These are phyloP conservation scores for Petrosia ficiformis DNA, from an alignment of 37 sponge, comb jelly and placozoan genomes.

Conservation along the genomic window DNA sequence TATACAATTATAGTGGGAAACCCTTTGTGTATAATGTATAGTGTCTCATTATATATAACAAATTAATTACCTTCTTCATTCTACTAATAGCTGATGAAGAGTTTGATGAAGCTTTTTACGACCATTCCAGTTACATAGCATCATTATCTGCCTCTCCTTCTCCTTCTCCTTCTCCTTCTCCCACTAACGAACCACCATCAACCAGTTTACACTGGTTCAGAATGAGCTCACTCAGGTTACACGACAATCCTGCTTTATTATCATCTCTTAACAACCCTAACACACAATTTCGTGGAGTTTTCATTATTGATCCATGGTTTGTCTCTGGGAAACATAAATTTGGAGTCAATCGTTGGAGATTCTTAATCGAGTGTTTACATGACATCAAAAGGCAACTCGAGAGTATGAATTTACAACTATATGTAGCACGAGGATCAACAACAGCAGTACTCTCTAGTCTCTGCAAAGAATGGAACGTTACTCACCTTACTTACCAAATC, in stretches of 20 bases:
- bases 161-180: too few species aligned
- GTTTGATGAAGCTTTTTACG: too few species aligned
- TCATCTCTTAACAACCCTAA: slow-evolving; percentile 8
- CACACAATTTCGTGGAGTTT: slow-evolving; percentile 39
- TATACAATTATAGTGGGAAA: too few species aligned
- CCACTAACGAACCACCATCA: not conserved
- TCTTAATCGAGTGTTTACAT: slow-evolving; percentile 58
- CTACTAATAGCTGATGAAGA: too few species aligned
- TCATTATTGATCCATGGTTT: slow-evolving; percentile 66
- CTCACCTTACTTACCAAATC: slow-evolving; percentile 34
- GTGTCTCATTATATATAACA: too few species aligned
- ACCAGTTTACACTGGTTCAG: slow-evolving; percentile 59
- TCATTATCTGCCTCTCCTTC: not conserved
- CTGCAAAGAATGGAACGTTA: slow-evolving; percentile 57
- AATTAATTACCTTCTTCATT: too few species aligned
- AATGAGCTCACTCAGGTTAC: slow-evolving; percentile 48
- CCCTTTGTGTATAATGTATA: too few species aligned
- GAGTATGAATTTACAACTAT: slow-evolving; percentile 30
- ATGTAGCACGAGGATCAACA: slow-evolving; percentile 53
- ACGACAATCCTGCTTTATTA: slow-evolving; percentile 68
- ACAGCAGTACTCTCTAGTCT: slow-evolving; percentile 28
- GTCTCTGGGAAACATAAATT: slow-evolving; percentile 1
- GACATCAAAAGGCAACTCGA: slow-evolving; percentile 39
- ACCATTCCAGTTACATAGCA: too few species aligned
- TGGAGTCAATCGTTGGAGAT: slow-evolving; percentile 37